Conservation (phyloP, 2,888 invertebrate genomes). For the Drosophila setosimentum region DNA sequence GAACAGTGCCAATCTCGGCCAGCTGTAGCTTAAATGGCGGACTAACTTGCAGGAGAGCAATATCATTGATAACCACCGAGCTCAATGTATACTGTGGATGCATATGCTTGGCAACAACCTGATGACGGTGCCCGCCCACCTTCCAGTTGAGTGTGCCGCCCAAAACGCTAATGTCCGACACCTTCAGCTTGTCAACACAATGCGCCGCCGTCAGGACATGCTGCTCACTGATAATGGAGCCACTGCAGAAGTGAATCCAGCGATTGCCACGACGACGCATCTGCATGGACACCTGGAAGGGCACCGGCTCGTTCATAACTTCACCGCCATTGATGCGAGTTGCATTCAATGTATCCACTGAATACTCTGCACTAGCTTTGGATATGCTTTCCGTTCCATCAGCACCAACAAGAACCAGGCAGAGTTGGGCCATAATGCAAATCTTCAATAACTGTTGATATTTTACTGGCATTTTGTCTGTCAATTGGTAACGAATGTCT, state of each 20-base stretch:
- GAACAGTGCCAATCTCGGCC: slow-evolving; percentile 61
- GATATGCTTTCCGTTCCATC: not conserved
- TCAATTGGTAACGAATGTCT: slow-evolving; percentile 8
- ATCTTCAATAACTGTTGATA: slow-evolving; percentile 5
- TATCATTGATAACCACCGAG: slow-evolving; percentile 77
- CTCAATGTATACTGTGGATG: slow-evolving; percentile 77
- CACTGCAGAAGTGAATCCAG: slow-evolving; percentile 84
- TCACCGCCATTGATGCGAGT: slow-evolving; percentile 79
- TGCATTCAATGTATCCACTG: not conserved
- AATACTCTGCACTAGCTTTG: not conserved
- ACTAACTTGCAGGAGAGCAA: slow-evolving; percentile 80
- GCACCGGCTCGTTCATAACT: slow-evolving; percentile 71
- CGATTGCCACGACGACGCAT: slow-evolving; percentile 57
- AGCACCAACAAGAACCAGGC: not conserved
- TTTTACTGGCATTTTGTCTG: slow-evolving; percentile 29
- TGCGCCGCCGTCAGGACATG: slow-evolving; percentile 84
- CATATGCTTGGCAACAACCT: slow-evolving; percentile 64
- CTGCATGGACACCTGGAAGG: slow-evolving; percentile 84
- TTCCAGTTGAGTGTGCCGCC: slow-evolving; percentile 75
- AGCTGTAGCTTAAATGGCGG: slow-evolving; percentile 73
- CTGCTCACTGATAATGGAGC: slow-evolving; percentile 80
- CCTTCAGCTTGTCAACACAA: slow-evolving; percentile 74
- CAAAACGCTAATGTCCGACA: slow-evolving; percentile 70
- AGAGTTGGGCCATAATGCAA: slow-evolving; percentile 2
- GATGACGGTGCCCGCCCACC: slow-evolving; percentile 76